Evolutionary conservation across 2,888 invertebrate species (phyloP).

Genomic region (Andrena flavipes): DNA sequence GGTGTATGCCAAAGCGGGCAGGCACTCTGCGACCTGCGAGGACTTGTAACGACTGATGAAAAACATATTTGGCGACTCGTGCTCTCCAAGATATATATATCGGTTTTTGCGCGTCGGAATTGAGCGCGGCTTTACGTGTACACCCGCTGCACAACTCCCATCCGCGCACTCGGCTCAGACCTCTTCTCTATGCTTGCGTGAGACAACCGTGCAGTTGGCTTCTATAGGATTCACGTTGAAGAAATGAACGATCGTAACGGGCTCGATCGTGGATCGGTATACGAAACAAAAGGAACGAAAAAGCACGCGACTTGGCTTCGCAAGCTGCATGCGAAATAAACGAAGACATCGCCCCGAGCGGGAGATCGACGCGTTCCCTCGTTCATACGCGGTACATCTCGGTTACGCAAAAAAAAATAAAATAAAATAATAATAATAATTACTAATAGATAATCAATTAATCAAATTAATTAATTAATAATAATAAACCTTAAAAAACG

Average conservation of each 20-base stretch:
- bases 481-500: slow-evolving; percentile 74
- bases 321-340: slow-evolving; percentile 18
- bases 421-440: slow-evolving; percentile 56
- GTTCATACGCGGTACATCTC: slow-evolving; percentile 78
- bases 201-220: too few relatives aligned
- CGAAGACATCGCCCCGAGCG: slow-evolving; percentile 73
- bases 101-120: too few relatives aligned
- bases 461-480: slow-evolving; percentile 63
- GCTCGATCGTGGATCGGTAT: not conserved
- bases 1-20: too few relatives aligned
- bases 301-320: slow-evolving; percentile 3
- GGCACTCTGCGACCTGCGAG: too few relatives aligned
- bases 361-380: slow-evolving; percentile 80
- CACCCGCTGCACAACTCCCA: not conserved
- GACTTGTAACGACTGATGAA: too few relatives aligned
- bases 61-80: too few relatives aligned
- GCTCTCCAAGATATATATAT: too few relatives aligned
- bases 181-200: not conserved
- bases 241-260: not conserved
- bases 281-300: slow-evolving; percentile 16
- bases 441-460: slow-evolving; percentile 65
- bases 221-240: not conserved
- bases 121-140: too few relatives aligned
- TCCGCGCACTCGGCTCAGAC: not conserved
- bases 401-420: slow-evolving; percentile 72